phyloP scores from a whole-genome alignment of 2,113 vertebrate genomes.

The Sinocyclocheilus rhinocerous region DNA sequence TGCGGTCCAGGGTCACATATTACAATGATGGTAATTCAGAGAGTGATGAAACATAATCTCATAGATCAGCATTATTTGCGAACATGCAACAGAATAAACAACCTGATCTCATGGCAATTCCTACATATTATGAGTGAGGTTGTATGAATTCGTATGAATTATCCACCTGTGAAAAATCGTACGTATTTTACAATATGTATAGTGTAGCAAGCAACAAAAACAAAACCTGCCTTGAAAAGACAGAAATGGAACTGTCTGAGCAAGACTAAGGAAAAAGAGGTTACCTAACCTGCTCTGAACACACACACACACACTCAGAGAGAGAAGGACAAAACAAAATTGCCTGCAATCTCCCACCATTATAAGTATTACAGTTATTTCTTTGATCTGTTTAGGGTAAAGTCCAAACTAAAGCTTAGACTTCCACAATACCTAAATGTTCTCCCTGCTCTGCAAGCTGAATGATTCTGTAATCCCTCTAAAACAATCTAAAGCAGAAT shows the following conservation, averaged over 20 bases:
- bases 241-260: neutral
- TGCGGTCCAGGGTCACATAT: neutral
- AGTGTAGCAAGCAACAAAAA: neutral
- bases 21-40: neutral
- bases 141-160: no score
- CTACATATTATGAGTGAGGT: no score
- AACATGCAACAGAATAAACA: conserved; percentile 13
- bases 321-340: conserved; percentile 7
- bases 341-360: neutral
- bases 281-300: conserved; percentile 10
- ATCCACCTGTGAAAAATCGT: no score
- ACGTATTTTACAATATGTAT: no score
- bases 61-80: neutral
- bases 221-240: neutral
- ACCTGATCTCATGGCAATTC: no score
- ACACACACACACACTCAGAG: neutral
- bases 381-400: conserved; percentile 8
- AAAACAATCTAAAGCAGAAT: conserved; percentile 10
- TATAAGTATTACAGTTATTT: conserved; percentile 15
- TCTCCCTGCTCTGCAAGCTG: conserved; percentile 68
- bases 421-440: conserved; percentile 49
- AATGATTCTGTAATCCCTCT: conserved; percentile 71
- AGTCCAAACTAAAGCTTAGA: conserved; percentile 30
- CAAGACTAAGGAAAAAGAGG: neutral
- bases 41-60: neutral